Conservation (phyloP, 2,113 vertebrate genomes). For the Morone saxatilis region DNA sequence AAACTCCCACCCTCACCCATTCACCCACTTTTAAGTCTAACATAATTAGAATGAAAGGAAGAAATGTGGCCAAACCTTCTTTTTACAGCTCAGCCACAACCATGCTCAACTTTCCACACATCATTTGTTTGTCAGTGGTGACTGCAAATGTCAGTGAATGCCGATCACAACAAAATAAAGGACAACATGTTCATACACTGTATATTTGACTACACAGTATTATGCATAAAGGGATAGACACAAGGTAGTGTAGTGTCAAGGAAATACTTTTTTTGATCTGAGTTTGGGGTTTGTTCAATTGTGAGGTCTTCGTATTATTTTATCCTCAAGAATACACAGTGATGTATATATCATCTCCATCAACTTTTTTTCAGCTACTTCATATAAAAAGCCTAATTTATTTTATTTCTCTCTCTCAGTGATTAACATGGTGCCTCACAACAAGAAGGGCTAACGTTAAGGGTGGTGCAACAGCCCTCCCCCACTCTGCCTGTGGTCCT, state of each 20-base stretch:
- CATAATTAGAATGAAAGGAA: not conserved
- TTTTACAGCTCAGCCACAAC: not conserved
- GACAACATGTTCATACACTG: not conserved
- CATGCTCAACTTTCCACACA: not conserved
- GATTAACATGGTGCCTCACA: not conserved
- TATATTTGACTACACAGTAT: not conserved
- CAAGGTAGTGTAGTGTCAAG: not conserved
- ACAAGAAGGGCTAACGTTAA: not conserved
- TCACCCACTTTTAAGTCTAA: not conserved
- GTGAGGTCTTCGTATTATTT: too few species aligned
- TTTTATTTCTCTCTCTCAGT: not conserved
- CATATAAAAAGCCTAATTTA: not conserved
- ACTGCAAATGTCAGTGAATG: not conserved
- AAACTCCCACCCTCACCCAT: too few species aligned
- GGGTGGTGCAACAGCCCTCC: not conserved
- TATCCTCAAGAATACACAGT: not conserved
- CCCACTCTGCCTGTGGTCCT: not conserved
- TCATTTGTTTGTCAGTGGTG: slow-evolving; percentile 6
- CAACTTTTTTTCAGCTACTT: not conserved
- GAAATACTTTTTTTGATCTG: not conserved
- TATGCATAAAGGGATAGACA: not conserved
- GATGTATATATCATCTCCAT: too few species aligned
- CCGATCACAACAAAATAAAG: not conserved
- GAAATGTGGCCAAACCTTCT: not conserved
- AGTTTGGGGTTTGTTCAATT: not conserved